Base-by-base conservation (phyloP, 2,113 vertebrate genomes). In the Neogale vison region DNA sequence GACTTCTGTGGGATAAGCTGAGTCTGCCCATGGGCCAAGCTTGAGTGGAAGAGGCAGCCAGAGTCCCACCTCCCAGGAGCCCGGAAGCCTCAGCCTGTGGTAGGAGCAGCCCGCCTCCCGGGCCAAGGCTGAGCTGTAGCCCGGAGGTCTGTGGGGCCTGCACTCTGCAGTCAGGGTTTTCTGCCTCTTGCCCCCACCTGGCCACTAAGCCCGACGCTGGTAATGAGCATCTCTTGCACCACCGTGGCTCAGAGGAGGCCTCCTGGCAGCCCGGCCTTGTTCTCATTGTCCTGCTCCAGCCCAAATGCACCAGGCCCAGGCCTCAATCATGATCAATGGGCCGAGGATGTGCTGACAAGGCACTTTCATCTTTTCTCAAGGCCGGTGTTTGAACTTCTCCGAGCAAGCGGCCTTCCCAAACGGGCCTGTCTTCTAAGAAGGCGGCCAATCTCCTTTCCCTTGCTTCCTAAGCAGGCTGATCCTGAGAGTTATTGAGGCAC, bases 331-430 rank as follows among this genome's bases (percentile, higher is more conserved):
- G 92, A 98, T 99, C 98, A 99, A 99, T 98, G 98, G 98, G 98
- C 97, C 97, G 97, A 98, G 98, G 98, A 98, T 98, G 97, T 98
- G 98, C 96, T 98, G 98, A 98, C 93, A 88, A 98, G 59, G 94
- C 97, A 97, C 98, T 98, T 99, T 99, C 98, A 99, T 99, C 99
- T 98, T 99, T 98, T 99, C 98, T 98, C 98, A 99, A 99, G 99
- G 98, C 98, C 97, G 36, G 98, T 98, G 98, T 99, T 99, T 99
- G 98, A 99, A 99, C 98, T 98, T 98, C 98, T 98, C 98, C 90
- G 97, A 97, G 98, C 97, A 90, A 97, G 97, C 98, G 96, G 98
- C 98, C 98, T 99, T 99, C 98, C 99, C 98, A 98, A 98, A 99
- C 98, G 97, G 98, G 98, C 98, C 98, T 99, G 98, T 98, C 98